These are phyloP conservation scores for Scelioninae gen. 2 DNA, from an alignment of 2,888 invertebrate genomes.

Conservation along the genomic window DNA sequence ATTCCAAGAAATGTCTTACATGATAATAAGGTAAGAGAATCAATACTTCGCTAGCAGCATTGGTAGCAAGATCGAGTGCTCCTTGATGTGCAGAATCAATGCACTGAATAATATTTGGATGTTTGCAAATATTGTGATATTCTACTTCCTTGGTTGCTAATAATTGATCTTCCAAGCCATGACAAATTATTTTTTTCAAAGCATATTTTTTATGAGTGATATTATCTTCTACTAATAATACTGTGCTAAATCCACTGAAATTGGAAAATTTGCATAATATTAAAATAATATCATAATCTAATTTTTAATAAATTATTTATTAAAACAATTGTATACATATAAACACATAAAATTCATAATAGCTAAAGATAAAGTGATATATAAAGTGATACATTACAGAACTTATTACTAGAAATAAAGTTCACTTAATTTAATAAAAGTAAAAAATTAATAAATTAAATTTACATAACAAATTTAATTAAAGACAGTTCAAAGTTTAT, in stretches of 20 bases:
- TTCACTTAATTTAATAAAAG: too few species aligned
- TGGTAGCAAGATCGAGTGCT: conserved; percentile 81
- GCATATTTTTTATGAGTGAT: conserved; percentile 82
- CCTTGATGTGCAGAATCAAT: conserved; percentile 82
- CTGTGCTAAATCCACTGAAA: conserved; percentile 87
- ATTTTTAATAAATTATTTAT: not conserved
- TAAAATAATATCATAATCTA: conserved; percentile 28
- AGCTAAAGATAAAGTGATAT: too few species aligned
- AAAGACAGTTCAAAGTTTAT: too few species aligned
- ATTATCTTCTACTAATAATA: conserved; percentile 84
- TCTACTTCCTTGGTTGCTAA: conserved; percentile 84
- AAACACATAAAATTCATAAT: too few species aligned
- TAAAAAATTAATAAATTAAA: too few species aligned
- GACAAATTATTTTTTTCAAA: conserved; percentile 88
- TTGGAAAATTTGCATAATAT: too few species aligned
- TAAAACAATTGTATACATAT: not conserved
- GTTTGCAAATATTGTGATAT: conserved; percentile 82
- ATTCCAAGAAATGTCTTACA: conserved; percentile 75
- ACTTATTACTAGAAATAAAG: too few species aligned
- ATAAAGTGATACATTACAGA: too few species aligned
- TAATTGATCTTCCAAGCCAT: conserved; percentile 85
- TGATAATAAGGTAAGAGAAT: conserved; percentile 86
- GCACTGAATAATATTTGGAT: conserved; percentile 84
- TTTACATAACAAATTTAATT: too few species aligned
- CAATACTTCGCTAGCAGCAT: conserved; percentile 83